Evolutionary conservation across 2,113 vertebrate genomes (phyloP).

Genomic region (Euleptes europaea): DNA sequence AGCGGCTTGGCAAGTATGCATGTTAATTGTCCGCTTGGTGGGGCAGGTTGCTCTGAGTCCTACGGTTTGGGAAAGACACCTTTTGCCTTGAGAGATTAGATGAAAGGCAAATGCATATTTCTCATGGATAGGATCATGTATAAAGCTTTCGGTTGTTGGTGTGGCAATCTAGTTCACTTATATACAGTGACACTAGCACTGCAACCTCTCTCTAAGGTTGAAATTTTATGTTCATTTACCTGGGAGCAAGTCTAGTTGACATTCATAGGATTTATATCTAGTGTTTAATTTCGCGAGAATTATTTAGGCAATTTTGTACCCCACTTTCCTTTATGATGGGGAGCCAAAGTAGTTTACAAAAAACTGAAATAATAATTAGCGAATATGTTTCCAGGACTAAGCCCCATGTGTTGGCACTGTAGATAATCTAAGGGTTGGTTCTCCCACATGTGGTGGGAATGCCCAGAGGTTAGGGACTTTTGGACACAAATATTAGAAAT

Average conservation of each 20-base stretch:
- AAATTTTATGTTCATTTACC: not conserved
- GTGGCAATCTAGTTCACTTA: not conserved
- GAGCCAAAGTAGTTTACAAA: too few species aligned
- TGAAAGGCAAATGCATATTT: not conserved
- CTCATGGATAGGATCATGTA: not conserved
- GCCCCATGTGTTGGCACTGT: too few species aligned
- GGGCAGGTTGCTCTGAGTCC: not conserved
- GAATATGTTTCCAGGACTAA: too few species aligned
- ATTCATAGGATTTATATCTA: not conserved
- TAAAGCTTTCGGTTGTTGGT: not conserved
- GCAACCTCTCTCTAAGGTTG: not conserved
- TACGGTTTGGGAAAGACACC: slow-evolving; percentile 17
- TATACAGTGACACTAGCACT: not conserved
- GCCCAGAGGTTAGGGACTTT: too few species aligned
- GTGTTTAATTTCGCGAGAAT: not conserved
- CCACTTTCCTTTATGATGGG: too few species aligned
- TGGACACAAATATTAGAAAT: too few species aligned
- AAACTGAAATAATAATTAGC: too few species aligned
- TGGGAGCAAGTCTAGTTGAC: not conserved
- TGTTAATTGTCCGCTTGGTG: slow-evolving; percentile 50
- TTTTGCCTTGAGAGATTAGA: not conserved
- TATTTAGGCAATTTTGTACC: too few species aligned
- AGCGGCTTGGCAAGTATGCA: not conserved
- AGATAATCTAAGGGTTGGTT: too few species aligned
- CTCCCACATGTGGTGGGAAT: too few species aligned